Percentiles rank a stretch among this genome's conserved stretches.
Conservation (phyloP, 2,113 vertebrate genomes). For the Micromys minutus region DNA sequence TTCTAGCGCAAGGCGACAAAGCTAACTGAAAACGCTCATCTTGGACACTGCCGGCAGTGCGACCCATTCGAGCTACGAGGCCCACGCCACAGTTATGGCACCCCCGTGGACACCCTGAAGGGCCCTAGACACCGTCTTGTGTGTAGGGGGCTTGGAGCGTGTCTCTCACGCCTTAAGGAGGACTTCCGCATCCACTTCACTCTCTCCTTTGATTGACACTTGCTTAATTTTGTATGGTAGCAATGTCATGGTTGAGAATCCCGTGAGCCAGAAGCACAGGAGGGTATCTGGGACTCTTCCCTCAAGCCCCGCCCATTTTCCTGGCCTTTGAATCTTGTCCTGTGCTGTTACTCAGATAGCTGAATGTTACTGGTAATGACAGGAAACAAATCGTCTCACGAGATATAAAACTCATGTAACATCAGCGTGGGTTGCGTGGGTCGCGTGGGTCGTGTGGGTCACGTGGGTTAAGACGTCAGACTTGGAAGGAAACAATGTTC, state of each 20-base stretch:
- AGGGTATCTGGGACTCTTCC: slow-evolving; percentile 82
- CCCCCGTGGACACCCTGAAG: background rate
- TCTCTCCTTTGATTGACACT: background rate
- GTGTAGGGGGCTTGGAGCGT: accelerated
- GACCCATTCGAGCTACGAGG: too few relatives aligned
- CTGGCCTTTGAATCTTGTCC: slow-evolving; percentile 80
- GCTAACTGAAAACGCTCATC: slow-evolving; percentile 73
- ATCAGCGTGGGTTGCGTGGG: slow-evolving; percentile 85
- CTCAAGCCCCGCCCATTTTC: slow-evolving; percentile 41
- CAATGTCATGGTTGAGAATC: slow-evolving; percentile 41
- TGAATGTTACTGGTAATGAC: slow-evolving; percentile 74
- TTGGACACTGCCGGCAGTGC: slow-evolving; percentile 84
- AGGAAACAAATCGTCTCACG: slow-evolving; percentile 84
- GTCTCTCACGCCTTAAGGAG: background rate
- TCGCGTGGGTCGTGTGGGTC: too few relatives aligned
- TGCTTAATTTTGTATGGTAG: background rate
- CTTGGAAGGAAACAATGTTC: slow-evolving; percentile 63
- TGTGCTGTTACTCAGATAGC: slow-evolving; percentile 86
- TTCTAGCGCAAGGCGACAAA: slow-evolving; percentile 75
- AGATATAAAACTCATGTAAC: slow-evolving; percentile 87
- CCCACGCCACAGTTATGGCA: too few relatives aligned
- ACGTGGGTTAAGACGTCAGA: slow-evolving; percentile 67
- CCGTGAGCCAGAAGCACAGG: slow-evolving; percentile 81
- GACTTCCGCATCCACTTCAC: background rate
- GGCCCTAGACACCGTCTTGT: too few relatives aligned